Evolutionary conservation across 1,140 invertebrate genomes (phyloP).

Genomic region (Drosophila tani): DNA sequence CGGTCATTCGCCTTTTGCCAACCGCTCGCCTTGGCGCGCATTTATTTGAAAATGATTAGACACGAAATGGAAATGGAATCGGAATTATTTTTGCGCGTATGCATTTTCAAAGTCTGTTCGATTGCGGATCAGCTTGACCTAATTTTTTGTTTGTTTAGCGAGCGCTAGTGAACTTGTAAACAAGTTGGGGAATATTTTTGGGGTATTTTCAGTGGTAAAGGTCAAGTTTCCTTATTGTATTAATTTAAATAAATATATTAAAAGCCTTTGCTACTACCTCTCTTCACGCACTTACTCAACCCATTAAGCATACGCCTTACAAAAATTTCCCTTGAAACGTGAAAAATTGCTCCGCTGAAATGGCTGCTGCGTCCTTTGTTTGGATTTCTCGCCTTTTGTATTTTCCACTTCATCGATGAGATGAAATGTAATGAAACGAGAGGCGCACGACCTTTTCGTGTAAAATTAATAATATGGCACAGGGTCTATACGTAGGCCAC

Average conservation of each 20-base stretch:
- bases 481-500: slow-evolving; percentile 48
- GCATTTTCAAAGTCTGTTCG: slow-evolving; percentile 22
- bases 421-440: slow-evolving; percentile 53
- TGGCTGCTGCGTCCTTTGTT: slow-evolving; percentile 11
- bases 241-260: not conserved
- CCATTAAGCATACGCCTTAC: not conserved
- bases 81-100: slow-evolving; percentile 39
- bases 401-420: slow-evolving; percentile 53
- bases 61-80: slow-evolving; percentile 30
- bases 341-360: not conserved
- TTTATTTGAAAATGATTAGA: slow-evolving; percentile 78
- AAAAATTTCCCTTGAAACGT: slow-evolving; percentile 14
- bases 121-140: slow-evolving; percentile 40
- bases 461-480: slow-evolving; percentile 79
- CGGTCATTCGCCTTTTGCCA: slow-evolving; percentile 85
- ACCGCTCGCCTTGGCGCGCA: slow-evolving; percentile 70
- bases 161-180: slow-evolving; percentile 22
- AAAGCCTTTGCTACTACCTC: no score
- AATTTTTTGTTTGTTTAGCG: slow-evolving; percentile 3
- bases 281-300: no score
- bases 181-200: slow-evolving; percentile 7
- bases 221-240: slow-evolving; percentile 10
- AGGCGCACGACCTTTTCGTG: slow-evolving; percentile 63
- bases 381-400: no score
- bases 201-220: not conserved